Base-by-base conservation (phyloP, 2,113 vertebrate species). In the Cnemophilus loriae region DNA sequence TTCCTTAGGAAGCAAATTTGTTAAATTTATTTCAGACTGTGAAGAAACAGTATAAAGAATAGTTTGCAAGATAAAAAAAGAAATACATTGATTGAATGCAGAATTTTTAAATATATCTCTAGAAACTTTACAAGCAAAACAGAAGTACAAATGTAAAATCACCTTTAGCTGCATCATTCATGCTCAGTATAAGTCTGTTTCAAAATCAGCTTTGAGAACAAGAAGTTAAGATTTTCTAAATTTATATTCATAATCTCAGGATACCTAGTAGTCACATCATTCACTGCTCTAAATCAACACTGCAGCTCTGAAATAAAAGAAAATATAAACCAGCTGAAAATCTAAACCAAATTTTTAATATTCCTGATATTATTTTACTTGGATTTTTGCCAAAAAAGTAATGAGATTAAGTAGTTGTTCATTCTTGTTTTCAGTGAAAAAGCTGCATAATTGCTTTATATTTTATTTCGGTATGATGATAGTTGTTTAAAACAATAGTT, bases 1-100 rank as follows among this genome's bases (percentile, higher is more conserved):
- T 91, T 93, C 32, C 91, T 94, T 85, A 95, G 94, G 90, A 91
- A 96, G n/a, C 15, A 95, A 70, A 87, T 95, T 71, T 87, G 39
- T 87, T 95, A 57, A 22, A 60, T 94, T 81, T 78, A 77, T 90
- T 94, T 95, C 59, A 93, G 73, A 94, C 84, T 93, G 56, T 80
- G 35, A 96, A 97, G 47, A 93, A 95, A 88, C 52, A 74, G 16
- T 50, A 88, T 79, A 77, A 90, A 70, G 65, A 90, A 93, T 87
- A 61, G 11, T 52, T 93, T 85, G 61, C 61, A 91, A 81, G 70
- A 42, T 80, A 47, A 91, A 53, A 49, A 76, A 76, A 76, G 8
- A 88, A 28, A 83, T 69, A 22, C 46, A 76, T 87, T 75, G 82
- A 71, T 32, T 33, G 32, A 71, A 78, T 74, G 16, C 44, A 81